Percentiles rank a stretch among this genome's conserved stretches.
Evolutionary conservation across 2,888 invertebrate species (phyloP).

Genomic region (Eulithis testata): DNA sequence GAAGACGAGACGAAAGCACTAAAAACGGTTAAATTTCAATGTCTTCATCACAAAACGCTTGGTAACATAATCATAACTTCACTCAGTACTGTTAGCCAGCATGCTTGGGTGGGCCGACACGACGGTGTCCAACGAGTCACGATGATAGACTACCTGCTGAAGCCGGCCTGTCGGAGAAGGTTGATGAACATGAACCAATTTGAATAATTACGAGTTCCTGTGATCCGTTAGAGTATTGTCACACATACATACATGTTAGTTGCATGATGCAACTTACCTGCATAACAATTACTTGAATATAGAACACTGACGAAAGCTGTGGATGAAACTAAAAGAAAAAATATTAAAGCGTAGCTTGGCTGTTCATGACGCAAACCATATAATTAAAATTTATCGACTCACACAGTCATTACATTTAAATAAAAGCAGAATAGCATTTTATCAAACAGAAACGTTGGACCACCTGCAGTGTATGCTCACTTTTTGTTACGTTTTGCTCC

Average conservation of each 20-base stretch:
- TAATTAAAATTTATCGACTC: not conserved
- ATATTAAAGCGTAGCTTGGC: not conserved
- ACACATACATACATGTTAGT: constrained; percentile 1
- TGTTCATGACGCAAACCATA: too few relatives aligned
- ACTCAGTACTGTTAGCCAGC: constrained; percentile 42
- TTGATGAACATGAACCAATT: constrained; percentile 45
- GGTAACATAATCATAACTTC: constrained; percentile 33
- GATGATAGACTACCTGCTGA: constrained; percentile 67
- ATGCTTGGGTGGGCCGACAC: constrained; percentile 68
- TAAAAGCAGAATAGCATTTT: constrained; percentile 25
- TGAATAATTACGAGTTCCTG: constrained; percentile 43
- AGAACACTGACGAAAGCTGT: not conserved
- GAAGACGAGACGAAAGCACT: constrained; percentile 5
- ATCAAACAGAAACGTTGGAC: constrained; percentile 35
- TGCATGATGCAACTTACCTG: not conserved
- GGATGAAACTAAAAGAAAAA: not conserved
- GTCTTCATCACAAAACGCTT: constrained; percentile 31
- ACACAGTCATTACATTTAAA: constrained; percentile 18
- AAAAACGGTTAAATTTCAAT: constrained; percentile 23
- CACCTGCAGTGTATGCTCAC: constrained; percentile 26
- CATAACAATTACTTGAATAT: constrained; percentile 1
- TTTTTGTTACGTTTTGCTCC: constrained; percentile 31
- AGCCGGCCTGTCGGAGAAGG: constrained; percentile 41
- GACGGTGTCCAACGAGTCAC: constrained; percentile 65
- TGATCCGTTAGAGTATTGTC: constrained; percentile 29